phyloP scores from a whole-genome alignment of 2,888 invertebrate species.

The Chrysomela aeneicollis region DNA sequence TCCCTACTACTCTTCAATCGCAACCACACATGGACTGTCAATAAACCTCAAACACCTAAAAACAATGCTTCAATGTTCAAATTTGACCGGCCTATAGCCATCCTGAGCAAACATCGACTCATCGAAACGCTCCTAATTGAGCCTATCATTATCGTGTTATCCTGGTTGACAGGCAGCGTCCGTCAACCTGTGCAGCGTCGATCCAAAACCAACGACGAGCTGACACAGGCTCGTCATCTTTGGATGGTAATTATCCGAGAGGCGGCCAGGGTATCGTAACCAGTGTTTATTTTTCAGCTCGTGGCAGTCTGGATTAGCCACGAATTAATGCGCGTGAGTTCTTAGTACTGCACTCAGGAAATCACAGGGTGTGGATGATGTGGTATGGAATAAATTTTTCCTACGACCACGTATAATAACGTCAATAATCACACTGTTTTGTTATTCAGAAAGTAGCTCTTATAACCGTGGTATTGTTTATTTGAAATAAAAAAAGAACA shows the following conservation, averaged over 20 bases:
- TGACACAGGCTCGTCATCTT: constrained; percentile 56
- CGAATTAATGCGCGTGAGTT: background rate
- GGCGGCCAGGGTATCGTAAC: constrained; percentile 51
- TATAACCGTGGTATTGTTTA: too few relatives aligned
- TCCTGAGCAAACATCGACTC: constrained; percentile 59
- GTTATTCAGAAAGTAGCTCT: too few relatives aligned
- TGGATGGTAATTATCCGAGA: constrained; percentile 53
- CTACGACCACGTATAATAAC: too few relatives aligned
- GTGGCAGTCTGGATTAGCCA: constrained; percentile 33
- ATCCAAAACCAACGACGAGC: constrained; percentile 17
- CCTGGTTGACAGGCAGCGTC: constrained; percentile 44
- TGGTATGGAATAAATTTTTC: too few relatives aligned
- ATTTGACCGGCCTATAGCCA: constrained; percentile 21
- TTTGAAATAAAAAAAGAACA: too few relatives aligned
- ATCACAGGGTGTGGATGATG: too few relatives aligned
- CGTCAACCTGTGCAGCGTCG: constrained; percentile 46
- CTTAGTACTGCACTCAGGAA: too few relatives aligned
- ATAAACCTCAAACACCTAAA: too few relatives aligned
- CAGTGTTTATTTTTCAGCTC: constrained; percentile 53
- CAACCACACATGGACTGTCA: too few relatives aligned
- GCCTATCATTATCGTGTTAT: constrained; percentile 61
- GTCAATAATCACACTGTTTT: too few relatives aligned
- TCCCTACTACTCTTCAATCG: too few relatives aligned
- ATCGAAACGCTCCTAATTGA: constrained; percentile 58
- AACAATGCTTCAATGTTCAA: too few relatives aligned